These are phyloP conservation scores for Lagopus leucura DNA, from an alignment of 2,113 vertebrate species.

Conservation along the genomic window DNA sequence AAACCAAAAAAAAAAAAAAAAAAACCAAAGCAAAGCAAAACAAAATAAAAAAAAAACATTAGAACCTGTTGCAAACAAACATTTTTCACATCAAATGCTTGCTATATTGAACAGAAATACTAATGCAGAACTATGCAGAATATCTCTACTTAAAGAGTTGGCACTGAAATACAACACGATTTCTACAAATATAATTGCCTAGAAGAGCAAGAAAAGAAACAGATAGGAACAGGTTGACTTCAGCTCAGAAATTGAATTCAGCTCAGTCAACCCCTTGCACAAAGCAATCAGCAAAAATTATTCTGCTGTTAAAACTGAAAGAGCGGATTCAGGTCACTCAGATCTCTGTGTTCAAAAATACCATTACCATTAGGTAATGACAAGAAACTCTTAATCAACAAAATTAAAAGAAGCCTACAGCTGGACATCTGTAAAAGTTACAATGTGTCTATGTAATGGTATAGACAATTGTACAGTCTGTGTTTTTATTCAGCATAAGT, in stretches of 20 bases:
- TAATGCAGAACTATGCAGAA: not conserved
- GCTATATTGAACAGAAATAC: not conserved
- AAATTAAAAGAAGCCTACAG: not conserved
- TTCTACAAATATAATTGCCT: not conserved
- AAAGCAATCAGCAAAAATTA: not conserved
- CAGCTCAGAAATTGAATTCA: too few relatives aligned
- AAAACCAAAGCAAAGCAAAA: too few relatives aligned
- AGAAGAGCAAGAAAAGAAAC: not conserved
- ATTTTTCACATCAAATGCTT: not conserved
- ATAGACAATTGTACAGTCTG: not conserved
- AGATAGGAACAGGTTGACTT: not conserved
- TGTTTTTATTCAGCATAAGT: not conserved
- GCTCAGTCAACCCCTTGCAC: accelerated
- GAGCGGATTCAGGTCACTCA: accelerated
- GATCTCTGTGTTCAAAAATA: not conserved
- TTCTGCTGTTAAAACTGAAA: not conserved
- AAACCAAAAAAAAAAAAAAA: not conserved
- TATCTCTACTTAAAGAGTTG: not conserved
- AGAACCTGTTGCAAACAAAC: not conserved
- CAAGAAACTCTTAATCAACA: not conserved
- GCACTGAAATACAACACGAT: not conserved
- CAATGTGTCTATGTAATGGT: not conserved
- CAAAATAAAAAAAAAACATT: not conserved
- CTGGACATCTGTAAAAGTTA: not conserved
- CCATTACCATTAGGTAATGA: not conserved